Conservation (phyloP, 2,888 invertebrate species). For the Hirtodrosophila duncani region DNA sequence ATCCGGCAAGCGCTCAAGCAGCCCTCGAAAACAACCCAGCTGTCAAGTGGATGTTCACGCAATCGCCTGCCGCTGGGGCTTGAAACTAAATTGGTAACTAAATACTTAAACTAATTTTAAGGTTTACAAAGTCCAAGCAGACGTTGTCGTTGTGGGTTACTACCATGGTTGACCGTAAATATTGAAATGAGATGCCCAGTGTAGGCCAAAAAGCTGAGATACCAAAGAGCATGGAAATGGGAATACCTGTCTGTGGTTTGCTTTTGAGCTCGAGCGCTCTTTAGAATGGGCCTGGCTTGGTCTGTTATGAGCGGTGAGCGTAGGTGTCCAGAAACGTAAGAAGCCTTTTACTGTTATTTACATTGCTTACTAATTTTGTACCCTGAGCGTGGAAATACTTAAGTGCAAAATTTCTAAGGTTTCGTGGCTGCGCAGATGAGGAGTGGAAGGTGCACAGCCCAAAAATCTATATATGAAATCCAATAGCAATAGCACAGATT, state of each 20-base stretch:
- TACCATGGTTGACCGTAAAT: constrained; percentile 64
- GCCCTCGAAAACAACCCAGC: neutral
- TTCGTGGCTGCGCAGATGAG: constrained; percentile 33
- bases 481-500: constrained; percentile 43
- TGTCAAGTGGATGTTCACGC: neutral
- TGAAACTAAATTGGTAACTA: constrained; percentile 71
- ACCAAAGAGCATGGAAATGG: no score
- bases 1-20: no score
- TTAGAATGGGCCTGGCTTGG: neutral
- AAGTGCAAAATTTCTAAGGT: constrained; percentile 52
- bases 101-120: constrained; percentile 74
- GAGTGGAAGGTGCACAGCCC: constrained; percentile 1
- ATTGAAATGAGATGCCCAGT: no score
- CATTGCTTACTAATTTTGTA: constrained; percentile 66
- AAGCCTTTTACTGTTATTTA: constrained; percentile 70
- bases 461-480: constrained; percentile 58
- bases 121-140: constrained; percentile 68
- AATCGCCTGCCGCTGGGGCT: constrained; percentile 1
- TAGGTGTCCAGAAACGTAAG: constrained; percentile 42
- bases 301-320: constrained; percentile 15
- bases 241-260: constrained; percentile 4
- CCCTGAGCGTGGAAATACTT: constrained; percentile 24
- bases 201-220: constrained; percentile 23
- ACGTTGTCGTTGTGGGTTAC: constrained; percentile 54
- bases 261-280: neutral